Base-by-base conservation (phyloP, 2,113 vertebrate genomes). In the Pseudorhombus dupliciocellatus region DNA sequence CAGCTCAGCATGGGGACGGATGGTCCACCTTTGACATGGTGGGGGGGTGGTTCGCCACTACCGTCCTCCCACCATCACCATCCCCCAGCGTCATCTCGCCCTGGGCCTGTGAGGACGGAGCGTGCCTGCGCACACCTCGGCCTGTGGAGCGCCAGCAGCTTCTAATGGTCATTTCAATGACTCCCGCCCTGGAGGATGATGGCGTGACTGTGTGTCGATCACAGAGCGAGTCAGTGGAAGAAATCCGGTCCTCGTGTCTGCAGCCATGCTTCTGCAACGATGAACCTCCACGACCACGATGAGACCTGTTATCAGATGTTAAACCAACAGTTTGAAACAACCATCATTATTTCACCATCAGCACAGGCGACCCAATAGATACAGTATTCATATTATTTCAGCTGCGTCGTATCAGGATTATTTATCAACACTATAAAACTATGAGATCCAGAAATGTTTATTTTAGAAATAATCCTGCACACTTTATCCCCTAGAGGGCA, bases 131-230 rank as follows among this genome's bases (percentile, higher is more conserved):
- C 42, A 83, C 81, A 73, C 70, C 72, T 79, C 62, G 25, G n/a
- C 52, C 76, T 58, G 48, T 50, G 55, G 30, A 73, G 44, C 42
- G 21, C 46, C 50, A 70, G 68, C 46, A 76, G 75, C 65, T 52
- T 64, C 66, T 53, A 54, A 71, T 58, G 70, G 62, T 51, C 67
- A 31, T 80, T 81, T 75, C 87, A 89, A 88, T 87, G 81, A 83
- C 70, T 53, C 55, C 65, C 73, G 63, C 61, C 69, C 34, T 7
- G 21, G 7, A n/a, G 22, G 52, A 90, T 85, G 87, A 73, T 81
- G 75, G 4, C 69, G 42, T 67, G 48, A 22, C 48, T 57, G 26
- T 55, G 60, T 54, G 48, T 21, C 16, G 2, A 18, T 50, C 14
- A 4, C 42, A 44, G 42, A 37, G 9, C 9, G 34, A 37, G 34